Percentiles rank a stretch among this genome's conserved stretches.
Conservation (phyloP, 1,140 invertebrate genomes). For the Diploscapter pachys region DNA sequence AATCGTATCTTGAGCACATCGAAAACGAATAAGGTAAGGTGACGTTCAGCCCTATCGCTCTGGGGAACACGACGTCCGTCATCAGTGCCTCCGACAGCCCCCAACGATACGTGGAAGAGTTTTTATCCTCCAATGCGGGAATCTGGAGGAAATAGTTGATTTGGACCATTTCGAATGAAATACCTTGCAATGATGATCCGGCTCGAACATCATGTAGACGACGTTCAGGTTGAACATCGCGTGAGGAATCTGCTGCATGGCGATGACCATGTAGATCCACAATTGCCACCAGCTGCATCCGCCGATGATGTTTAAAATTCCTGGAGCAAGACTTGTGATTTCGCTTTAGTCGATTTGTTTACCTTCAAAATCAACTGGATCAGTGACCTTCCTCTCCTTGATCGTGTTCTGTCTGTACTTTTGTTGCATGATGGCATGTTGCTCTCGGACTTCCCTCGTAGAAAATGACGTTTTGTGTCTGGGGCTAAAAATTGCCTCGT, state of each 20-base stretch:
- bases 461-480: conserved; percentile 55
- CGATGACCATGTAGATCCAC: conserved; percentile 56
- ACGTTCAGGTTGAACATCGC: conserved; percentile 58
- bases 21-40: background rate
- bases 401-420: conserved; percentile 50
- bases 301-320: conserved; percentile 57
- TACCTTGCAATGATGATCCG: conserved; percentile 52
- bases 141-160: conserved; percentile 32
- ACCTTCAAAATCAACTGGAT: conserved; percentile 57
- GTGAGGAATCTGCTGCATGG: conserved; percentile 57
- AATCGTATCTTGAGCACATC: no score
- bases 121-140: conserved; percentile 46
- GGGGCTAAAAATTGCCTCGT: conserved; percentile 17
- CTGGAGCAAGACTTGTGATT: conserved; percentile 20
- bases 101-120: conserved; percentile 43
- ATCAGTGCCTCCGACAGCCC: conserved; percentile 41
- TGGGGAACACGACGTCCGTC: conserved; percentile 50
- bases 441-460: conserved; percentile 54
- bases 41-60: conserved; percentile 7
- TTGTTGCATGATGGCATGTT: conserved; percentile 49
- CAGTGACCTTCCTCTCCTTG: conserved; percentile 47
- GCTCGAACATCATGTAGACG: conserved; percentile 59
- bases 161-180: background rate
- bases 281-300: conserved; percentile 59
- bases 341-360: background rate